Evolutionary conservation across 2,113 vertebrate species (phyloP).

Genomic region (Sitta europaea): DNA sequence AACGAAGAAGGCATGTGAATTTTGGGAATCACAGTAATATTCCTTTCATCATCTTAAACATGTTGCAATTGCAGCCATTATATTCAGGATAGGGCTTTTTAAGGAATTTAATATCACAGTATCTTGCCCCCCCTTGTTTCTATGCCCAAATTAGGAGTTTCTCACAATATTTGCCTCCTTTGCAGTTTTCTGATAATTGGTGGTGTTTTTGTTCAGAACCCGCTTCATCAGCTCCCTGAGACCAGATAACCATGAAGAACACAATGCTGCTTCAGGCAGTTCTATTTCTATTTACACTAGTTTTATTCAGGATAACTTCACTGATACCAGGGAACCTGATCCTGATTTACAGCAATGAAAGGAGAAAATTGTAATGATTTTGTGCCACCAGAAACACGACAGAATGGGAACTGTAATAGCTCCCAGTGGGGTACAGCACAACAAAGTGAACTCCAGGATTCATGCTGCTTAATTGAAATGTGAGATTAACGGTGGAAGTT

Average conservation of each 20-base stretch:
- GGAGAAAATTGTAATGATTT: neutral
- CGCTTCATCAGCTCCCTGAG: neutral
- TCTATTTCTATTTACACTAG: neutral
- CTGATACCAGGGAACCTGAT: neutral
- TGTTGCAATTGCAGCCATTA: neutral
- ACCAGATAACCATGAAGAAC: neutral
- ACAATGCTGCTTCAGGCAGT: neutral
- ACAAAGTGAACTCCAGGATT: neutral
- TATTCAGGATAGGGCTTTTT: neutral
- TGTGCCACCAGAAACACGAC: too few relatives aligned
- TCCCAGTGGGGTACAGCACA: neutral
- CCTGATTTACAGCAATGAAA: neutral
- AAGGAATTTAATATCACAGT: neutral
- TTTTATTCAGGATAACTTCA: neutral
- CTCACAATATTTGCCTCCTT: neutral
- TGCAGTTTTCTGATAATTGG: neutral
- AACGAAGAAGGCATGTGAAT: neutral
- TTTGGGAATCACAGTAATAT: neutral
- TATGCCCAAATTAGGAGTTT: neutral
- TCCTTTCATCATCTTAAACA: neutral
- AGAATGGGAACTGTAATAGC: neutral
- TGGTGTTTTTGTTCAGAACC: neutral
- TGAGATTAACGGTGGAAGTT: neutral
- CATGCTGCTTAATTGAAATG: neutral
- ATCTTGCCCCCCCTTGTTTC: neutral